A percentile compares a stretch with the other conserved stretches of the same genome.
Evolutionary conservation across 23 tunicate genomes (phyloP).

Genomic region (Halocynthia aurantium): DNA sequence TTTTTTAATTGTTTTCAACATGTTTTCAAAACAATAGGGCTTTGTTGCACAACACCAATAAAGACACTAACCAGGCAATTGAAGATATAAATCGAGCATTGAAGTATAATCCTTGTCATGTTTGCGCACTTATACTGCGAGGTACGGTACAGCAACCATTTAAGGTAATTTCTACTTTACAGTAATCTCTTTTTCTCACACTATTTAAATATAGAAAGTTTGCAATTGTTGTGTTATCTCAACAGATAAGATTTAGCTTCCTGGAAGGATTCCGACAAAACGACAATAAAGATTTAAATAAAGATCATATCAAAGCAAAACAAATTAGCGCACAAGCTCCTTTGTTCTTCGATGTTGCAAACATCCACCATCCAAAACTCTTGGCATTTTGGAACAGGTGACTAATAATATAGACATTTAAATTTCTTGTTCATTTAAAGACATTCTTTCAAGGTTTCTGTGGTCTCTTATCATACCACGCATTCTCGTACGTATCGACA

Average conservation of each 20-base stretch:
- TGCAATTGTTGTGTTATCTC: no score
- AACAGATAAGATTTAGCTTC: constrained; percentile 45
- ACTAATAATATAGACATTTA: not conserved
- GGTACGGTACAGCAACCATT: constrained; percentile 64
- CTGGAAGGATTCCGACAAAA: constrained; percentile 62
- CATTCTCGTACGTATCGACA: constrained; percentile 50
- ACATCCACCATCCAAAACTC: constrained; percentile 58
- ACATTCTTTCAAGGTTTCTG: constrained; percentile 51
- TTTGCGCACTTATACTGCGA: constrained; percentile 56
- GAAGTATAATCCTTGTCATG: constrained; percentile 50
- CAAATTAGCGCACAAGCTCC: constrained; percentile 68
- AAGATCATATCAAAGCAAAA: constrained; percentile 60
- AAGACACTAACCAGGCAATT: constrained; percentile 59
- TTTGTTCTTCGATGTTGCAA: constrained; percentile 37
- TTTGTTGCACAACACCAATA: constrained; percentile 66
- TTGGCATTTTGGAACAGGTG: constrained; percentile 82
- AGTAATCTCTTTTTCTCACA: not conserved
- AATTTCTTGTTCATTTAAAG: not conserved
- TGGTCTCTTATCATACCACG: constrained; percentile 82
- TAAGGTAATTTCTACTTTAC: constrained; percentile 28
- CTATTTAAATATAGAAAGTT: not conserved
- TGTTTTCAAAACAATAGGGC: constrained; percentile 32
- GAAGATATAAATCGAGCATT: constrained; percentile 77
- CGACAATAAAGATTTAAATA: constrained; percentile 28
- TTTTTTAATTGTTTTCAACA: no score